phyloP scores from a whole-genome alignment of 2,797 vertebrate species.

The Eulemur rubriventer region DNA sequence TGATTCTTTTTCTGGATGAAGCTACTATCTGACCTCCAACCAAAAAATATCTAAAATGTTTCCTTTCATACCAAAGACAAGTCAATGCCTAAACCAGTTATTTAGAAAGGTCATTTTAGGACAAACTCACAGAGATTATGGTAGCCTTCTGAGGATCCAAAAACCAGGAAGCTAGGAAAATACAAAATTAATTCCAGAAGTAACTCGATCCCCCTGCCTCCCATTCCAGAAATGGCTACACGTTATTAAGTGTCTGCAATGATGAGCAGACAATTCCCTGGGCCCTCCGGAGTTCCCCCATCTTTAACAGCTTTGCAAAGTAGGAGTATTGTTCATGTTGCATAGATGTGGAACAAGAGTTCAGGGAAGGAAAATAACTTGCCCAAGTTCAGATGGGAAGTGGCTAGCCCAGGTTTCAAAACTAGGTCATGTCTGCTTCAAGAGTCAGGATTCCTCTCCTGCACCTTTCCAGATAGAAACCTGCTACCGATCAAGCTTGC shows the following conservation, averaged over 20 bases:
- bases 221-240: neutral
- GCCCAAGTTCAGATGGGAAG: neutral
- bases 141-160: neutral
- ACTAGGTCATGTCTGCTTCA: slow-evolving; percentile 34
- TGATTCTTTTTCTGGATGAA: neutral
- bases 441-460: neutral
- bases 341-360: neutral
- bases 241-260: neutral
- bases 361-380: neutral
- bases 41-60: neutral
- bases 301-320: neutral
- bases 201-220: neutral
- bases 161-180: slow-evolving; percentile 29
- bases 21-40: slow-evolving; percentile 16
- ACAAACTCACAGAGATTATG: neutral
- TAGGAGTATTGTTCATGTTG: fast-evolving
- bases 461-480: slow-evolving; percentile 40
- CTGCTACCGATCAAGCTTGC: neutral
- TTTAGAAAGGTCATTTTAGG: slow-evolving; percentile 7
- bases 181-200: neutral
- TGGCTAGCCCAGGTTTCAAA: neutral
- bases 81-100: neutral
- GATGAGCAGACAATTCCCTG: neutral
- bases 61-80: slow-evolving; percentile 10
- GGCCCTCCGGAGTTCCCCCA: neutral